Evolutionary conservation across 1,140 invertebrate genomes (phyloP).

Genomic region (Bradysia coprophila): DNA sequence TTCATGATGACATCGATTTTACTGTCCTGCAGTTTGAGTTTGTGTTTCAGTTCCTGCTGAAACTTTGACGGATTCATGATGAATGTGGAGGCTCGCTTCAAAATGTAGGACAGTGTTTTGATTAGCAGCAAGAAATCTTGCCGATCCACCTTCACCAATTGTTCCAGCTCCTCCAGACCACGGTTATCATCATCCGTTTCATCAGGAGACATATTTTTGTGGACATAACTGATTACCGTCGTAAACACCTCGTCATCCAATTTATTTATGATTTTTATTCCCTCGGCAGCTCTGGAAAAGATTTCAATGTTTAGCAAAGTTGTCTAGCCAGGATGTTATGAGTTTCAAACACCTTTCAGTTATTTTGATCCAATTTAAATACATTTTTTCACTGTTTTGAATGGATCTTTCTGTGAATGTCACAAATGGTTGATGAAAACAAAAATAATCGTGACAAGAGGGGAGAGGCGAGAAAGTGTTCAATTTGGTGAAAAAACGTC

Average conservation of each 20-base stretch:
- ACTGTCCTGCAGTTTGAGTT: conserved; percentile 16
- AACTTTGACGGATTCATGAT: conserved; percentile 20
- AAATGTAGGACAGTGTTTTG: conserved; percentile 22
- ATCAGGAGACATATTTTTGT: conserved; percentile 19
- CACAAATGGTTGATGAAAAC: too few relatives aligned
- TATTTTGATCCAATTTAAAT: conserved; percentile 24
- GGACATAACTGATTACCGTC: conserved; percentile 20
- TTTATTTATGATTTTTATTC: conserved; percentile 23
- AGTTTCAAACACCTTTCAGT: conserved; percentile 14
- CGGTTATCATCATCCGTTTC: not conserved
- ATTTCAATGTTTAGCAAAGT: conserved; percentile 1
- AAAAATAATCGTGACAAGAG: too few relatives aligned
- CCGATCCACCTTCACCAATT: conserved; percentile 18
- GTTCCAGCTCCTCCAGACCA: conserved; percentile 8
- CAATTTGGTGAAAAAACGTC: too few relatives aligned
- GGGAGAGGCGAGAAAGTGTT: too few relatives aligned
- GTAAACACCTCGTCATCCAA: conserved; percentile 20
- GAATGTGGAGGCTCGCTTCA: conserved; percentile 20
- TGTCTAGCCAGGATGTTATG: not conserved
- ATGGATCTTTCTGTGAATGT: too few relatives aligned
- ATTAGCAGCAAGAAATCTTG: conserved; percentile 18
- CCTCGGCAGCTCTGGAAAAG: conserved; percentile 16
- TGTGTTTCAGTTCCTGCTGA: conserved; percentile 19
- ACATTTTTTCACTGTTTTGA: conserved; percentile 14
- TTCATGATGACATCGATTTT: conserved; percentile 22